These are phyloP conservation scores for Peromyscus nudipes DNA, from an alignment of 2,797 vertebrate species.

Conservation along the genomic window DNA sequence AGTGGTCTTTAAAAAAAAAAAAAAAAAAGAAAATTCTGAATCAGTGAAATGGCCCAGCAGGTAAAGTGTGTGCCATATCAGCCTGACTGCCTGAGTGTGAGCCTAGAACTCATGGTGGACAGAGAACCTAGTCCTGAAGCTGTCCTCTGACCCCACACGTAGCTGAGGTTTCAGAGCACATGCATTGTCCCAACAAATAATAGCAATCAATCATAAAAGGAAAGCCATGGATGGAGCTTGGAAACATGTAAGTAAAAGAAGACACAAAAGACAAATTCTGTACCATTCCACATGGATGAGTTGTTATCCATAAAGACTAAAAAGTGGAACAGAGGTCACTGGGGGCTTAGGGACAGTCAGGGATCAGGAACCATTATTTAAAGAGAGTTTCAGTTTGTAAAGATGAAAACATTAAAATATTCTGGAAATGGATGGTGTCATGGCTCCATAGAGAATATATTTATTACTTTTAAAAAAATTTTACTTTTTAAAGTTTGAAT, in stretches of 20 bases:
- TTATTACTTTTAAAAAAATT: background rate
- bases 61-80: background rate
- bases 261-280: background rate
- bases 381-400: background rate
- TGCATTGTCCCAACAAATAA: too few relatives aligned
- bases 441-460: background rate
- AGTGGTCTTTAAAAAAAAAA: background rate
- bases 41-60: background rate
- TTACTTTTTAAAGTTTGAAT: background rate
- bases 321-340: background rate
- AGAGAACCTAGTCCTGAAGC: background rate
- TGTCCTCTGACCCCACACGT: background rate
- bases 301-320: background rate
- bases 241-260: constrained; percentile 19
- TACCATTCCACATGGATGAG: background rate
- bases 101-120: background rate
- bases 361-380: background rate
- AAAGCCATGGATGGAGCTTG: background rate
- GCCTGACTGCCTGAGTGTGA: background rate
- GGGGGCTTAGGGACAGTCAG: background rate
- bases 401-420: background rate
- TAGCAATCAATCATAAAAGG: background rate
- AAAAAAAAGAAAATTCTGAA: constrained; percentile 36
- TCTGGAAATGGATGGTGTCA: background rate
- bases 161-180: background rate